Base-by-base conservation (phyloP, 2,113 vertebrate species). In the Pelmatolapia mariae region DNA sequence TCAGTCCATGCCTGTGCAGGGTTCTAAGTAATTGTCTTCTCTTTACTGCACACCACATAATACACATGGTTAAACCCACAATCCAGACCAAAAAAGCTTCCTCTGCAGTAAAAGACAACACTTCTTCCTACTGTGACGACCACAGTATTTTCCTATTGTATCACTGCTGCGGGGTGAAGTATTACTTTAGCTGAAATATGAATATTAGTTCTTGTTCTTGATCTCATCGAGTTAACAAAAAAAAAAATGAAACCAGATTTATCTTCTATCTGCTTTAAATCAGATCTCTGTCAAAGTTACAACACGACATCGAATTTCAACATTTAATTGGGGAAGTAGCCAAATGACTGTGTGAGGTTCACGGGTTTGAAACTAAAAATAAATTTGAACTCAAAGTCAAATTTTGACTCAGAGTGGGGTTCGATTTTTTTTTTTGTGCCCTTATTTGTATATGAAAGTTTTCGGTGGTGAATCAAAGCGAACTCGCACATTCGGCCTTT, bases 371-470 rank as follows among this genome's bases (percentile, higher is more conserved):
- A 57, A 85, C 59, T 59, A 59, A 68, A 91, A 87, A 79, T 63
- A 85, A 86, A 84, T 3, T 11, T 3, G n/a, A 84, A 38, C 18
- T 52, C 18, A 18, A 22, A 13, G 19, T 71, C 16, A 61, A 56
- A 40, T 13, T 80, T 54, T 86, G 53, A 86, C 47, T 92, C 84
- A 76, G n/a, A 5, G 2, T 24, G 26, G 15, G 76, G 40, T 68
- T 45, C 5, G 0, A 71, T 80, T 81, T 78, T 43, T 80, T 84
- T 36, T 68, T 68, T 8, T 38, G 11, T 68, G 81, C 22, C 11
- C 24, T 10, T 2, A 29, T 93, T 90, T 91, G 88, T 71, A 90
- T 86, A 6, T 82, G 78, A 90, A 90, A n/a, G 68, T 79, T 91
- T 61, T 90, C 24, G 1, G 91, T 89, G 89, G 80, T 89, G 57